Evolutionary conservation across 1,140 invertebrate genomes (phyloP), one percentile per base, ranked within the genome.

Genomic region (Dicyema japonicum): DNA sequence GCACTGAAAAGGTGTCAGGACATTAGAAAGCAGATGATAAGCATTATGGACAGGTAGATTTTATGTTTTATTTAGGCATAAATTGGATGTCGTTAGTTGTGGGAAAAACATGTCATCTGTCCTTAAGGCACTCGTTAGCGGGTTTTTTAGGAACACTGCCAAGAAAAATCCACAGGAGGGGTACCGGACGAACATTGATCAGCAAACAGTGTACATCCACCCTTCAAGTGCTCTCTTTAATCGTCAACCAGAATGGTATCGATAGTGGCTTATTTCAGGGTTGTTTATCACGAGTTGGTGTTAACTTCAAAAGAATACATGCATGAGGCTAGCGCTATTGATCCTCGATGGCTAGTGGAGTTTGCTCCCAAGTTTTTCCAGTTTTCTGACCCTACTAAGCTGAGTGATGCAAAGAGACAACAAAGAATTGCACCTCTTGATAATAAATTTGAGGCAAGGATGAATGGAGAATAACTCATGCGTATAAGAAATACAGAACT

Each of bases 291-390:
- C 43, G 85, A 97, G 49, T 48, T 97, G 26, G 80, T 97, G 1
- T 69, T 92, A 48, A 97, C 88, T 1, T 94, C 88, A 0, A 94
- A 97, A 42, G 88, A 94, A 49, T 97, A 94, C 43, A 94, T 97
- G 88, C 60, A 82, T 23, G 78, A 94, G 52, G 80, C 92, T 1
- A 94, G 80, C 0, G 75, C 78, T 0, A 90, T 94, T 22, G 88
- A 97, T 58, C 78, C 88, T 1, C 85, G 88, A 50, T 97, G 88
- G 88, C 54, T 97, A 14, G 80, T 94, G 2, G 85, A 99, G 47
- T 94, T 85, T 52, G 88, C 88, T 0, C 78, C 82, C 0, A 78
- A 82, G 2, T 97, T 94, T 57, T 99, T 90, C 56, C 80, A 76
- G 49, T 85, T 90, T 50, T 78, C 72, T n/a, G 85, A 97, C 50